phyloP scores from a whole-genome alignment of 2,113 vertebrate genomes.

The Equus przewalskii region DNA sequence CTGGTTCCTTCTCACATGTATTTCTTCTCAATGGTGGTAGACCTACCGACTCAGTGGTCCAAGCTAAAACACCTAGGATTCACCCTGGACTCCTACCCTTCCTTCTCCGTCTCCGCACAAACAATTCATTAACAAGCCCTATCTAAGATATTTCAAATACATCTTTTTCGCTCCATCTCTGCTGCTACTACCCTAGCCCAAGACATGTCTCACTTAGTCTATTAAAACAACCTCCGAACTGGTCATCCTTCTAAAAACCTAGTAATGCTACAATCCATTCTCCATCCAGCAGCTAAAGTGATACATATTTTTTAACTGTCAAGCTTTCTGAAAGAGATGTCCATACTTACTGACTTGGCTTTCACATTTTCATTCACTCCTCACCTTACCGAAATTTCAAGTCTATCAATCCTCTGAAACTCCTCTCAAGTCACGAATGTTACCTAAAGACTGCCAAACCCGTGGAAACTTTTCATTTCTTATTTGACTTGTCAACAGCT shows the following conservation, averaged over 20 bases:
- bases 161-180: background rate
- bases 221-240: background rate
- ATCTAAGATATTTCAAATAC: background rate
- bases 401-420: background rate
- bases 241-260: background rate
- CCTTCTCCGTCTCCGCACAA: background rate
- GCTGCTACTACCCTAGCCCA: background rate
- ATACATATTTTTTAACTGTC: background rate
- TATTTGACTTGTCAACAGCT: background rate
- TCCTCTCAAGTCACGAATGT: background rate
- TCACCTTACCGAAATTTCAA: conserved; percentile 11
- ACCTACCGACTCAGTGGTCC: background rate
- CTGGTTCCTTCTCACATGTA: background rate
- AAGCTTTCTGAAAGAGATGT: conserved; percentile 24
- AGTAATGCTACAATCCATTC: conserved; percentile 48
- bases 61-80: background rate
- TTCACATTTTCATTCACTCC: conserved; percentile 3
- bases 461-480: background rate
- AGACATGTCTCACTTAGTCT: background rate
- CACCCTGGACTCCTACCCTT: background rate
- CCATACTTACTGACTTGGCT: background rate
- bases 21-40: background rate
- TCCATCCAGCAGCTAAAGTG: background rate
- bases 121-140: conserved; percentile 30
- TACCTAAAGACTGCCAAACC: background rate